Evolutionary conservation across 2,797 vertebrate species (phyloP).

Genomic region (Malacoraja senta): DNA sequence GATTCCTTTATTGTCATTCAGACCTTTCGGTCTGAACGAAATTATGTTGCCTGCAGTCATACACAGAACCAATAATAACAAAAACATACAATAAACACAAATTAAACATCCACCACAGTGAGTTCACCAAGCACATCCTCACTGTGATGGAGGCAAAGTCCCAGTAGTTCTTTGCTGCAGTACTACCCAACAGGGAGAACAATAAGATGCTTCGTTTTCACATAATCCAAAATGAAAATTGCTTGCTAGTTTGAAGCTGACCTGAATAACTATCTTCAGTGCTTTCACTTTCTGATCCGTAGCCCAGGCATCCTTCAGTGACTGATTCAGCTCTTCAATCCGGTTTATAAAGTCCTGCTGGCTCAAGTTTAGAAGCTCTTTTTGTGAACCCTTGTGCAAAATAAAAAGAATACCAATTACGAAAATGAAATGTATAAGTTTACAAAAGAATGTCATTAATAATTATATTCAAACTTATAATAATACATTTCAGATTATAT

Average conservation of each 20-base stretch:
- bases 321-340: constrained; percentile 93
- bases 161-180: too few species aligned
- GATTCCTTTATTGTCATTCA: too few species aligned
- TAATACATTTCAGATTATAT: not conserved
- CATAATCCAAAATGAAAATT: not conserved
- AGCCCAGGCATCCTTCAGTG: constrained; percentile 91
- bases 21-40: too few species aligned
- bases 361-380: constrained; percentile 87
- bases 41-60: too few species aligned
- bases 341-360: constrained; percentile 93
- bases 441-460: not conserved
- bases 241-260: constrained; percentile 48
- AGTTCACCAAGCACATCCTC: too few species aligned
- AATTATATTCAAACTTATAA: not conserved
- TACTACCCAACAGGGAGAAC: not conserved
- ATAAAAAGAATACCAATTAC: not conserved
- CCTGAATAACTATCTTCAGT: constrained; percentile 97
- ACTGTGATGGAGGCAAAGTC: too few species aligned
- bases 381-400: constrained; percentile 77
- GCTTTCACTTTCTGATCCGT: constrained; percentile 98
- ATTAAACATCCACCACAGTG: too few species aligned
- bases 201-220: not conserved
- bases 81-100: too few species aligned
- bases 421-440: not conserved
- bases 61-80: too few species aligned